phyloP scores from a whole-genome alignment of 1,140 invertebrate genomes.

The Drosophila triauraria region DNA sequence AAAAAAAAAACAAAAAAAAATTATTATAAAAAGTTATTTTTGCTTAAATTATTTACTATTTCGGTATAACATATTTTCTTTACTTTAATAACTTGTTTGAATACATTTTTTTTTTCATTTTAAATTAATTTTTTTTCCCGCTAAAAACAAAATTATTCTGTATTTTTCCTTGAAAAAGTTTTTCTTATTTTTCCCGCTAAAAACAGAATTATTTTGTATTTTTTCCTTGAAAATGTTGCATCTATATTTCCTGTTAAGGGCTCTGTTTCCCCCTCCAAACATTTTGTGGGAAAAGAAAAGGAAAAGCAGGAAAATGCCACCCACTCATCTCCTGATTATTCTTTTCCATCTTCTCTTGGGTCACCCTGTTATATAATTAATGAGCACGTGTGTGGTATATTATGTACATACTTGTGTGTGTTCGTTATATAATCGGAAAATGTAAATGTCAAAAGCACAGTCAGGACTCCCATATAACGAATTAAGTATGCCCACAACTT shows the following conservation, averaged over 20 bases:
- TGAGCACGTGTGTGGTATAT: conserved; percentile 42
- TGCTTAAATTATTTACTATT: no score
- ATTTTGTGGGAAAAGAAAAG: not conserved
- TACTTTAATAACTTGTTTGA: no score
- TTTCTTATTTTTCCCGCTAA: not conserved
- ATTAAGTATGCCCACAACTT: conserved; percentile 1
- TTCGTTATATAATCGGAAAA: conserved; percentile 36
- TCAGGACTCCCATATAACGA: not conserved
- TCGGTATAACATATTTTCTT: no score
- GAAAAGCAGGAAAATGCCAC: not conserved
- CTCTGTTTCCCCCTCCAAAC: not conserved
- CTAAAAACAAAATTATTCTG: not conserved
- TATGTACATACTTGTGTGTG: conserved; percentile 4
- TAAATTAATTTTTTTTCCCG: not conserved
- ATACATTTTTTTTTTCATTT: no score
- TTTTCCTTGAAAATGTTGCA: not conserved
- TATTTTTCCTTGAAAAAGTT: no score
- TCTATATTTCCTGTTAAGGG: not conserved
- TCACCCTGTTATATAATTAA: conserved; percentile 60
- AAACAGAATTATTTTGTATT: not conserved
- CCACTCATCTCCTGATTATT: conserved; percentile 8
- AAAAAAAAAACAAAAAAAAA: no score
- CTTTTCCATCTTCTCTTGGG: conserved; percentile 8
- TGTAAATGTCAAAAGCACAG: conserved; percentile 22
- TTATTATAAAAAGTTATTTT: no score